These are phyloP conservation scores for Frankliniella fusca DNA, from an alignment of 2,888 invertebrate species.

Conservation along the genomic window DNA sequence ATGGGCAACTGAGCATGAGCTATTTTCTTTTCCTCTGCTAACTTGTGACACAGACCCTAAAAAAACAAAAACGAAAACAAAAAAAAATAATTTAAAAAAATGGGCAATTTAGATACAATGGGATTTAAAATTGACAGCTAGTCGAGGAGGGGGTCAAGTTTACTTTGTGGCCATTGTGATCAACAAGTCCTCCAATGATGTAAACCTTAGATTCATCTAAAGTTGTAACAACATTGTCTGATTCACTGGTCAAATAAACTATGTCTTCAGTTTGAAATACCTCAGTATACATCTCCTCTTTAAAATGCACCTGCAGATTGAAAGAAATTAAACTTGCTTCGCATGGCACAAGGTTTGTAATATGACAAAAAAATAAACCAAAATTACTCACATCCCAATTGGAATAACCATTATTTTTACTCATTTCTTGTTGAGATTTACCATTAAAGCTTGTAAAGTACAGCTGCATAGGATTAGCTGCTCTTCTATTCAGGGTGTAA, in stretches of 20 bases:
- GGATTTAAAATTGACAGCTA: conserved; percentile 29
- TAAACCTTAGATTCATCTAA: conserved; percentile 77
- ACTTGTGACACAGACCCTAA: conserved; percentile 77
- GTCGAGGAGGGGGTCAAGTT: conserved; percentile 33
- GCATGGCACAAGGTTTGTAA: background rate
- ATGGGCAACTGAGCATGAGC: conserved; percentile 83
- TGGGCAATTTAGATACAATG: conserved; percentile 6
- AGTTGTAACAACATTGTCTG: conserved; percentile 72
- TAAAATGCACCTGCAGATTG: conserved; percentile 60
- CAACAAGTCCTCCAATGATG: conserved; percentile 94
- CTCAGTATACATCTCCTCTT: conserved; percentile 61
- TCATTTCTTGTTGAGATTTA: conserved; percentile 66
- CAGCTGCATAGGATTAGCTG: conserved; percentile 72
- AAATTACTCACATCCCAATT: conserved; percentile 79
- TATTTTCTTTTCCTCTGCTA: conserved; percentile 74
- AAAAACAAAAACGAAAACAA: conserved; percentile 27
- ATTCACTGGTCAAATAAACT: conserved; percentile 91
- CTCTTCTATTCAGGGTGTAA: conserved; percentile 84
- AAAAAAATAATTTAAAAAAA: conserved; percentile 30
- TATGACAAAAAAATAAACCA: conserved; percentile 12
- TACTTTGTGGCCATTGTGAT: conserved; percentile 93
- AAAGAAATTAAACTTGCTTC: conserved; percentile 7
- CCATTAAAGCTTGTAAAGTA: conserved; percentile 77
- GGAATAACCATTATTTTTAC: conserved; percentile 78
- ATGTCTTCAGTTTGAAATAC: conserved; percentile 72